A percentile compares a stretch with the other conserved stretches of the same genome.
Conservation (phyloP, 2,797 vertebrate species). For the Meriones psammophilus region DNA sequence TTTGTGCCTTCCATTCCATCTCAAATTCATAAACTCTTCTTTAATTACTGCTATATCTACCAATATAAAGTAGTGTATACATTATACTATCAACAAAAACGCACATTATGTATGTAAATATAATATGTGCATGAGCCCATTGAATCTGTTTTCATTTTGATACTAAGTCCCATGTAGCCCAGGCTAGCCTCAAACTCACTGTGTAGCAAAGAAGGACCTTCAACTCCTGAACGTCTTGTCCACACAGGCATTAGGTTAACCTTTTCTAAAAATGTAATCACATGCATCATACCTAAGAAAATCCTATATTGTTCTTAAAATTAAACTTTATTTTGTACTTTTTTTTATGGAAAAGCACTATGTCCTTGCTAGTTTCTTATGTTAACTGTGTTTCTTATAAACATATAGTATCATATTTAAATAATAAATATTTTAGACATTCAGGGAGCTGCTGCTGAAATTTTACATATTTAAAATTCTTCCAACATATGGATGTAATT, state of each 20-base stretch:
- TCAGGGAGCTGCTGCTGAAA: background rate
- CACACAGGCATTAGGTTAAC: background rate
- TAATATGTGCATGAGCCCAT: no score
- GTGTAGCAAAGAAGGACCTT: no score
- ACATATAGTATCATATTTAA: background rate
- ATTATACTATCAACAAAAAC: background rate
- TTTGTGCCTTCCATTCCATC: background rate
- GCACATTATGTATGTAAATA: background rate
- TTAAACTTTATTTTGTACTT: background rate
- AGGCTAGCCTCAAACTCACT: background rate
- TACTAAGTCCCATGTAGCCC: background rate
- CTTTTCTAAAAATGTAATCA: background rate
- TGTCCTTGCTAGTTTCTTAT: no score
- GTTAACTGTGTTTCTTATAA: background rate
- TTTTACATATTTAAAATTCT: conserved; percentile 6
- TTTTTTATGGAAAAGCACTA: background rate
- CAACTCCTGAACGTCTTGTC: no score
- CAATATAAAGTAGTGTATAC: background rate
- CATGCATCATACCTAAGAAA: background rate
- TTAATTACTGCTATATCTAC: background rate
- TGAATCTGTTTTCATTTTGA: background rate
- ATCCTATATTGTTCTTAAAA: background rate
- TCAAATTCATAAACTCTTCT: background rate
- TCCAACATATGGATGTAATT: background rate
- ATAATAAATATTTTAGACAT: background rate